Percentiles rank a stretch among this genome's conserved stretches.
phyloP scores from a whole-genome alignment of 2,888 invertebrate species.

The Lagria hirta region DNA sequence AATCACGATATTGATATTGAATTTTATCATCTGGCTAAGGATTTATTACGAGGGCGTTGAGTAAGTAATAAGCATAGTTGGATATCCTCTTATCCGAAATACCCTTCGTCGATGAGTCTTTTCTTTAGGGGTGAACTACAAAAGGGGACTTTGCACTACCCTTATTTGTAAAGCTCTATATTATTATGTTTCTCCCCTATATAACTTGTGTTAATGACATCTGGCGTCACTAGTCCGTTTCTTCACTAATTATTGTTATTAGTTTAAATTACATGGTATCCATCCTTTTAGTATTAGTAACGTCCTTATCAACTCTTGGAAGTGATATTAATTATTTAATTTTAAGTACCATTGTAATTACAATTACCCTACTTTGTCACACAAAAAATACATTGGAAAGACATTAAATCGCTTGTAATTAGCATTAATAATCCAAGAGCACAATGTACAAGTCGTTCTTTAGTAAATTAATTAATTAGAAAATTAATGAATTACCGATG shows the following conservation, averaged over 20 bases:
- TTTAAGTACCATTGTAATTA: no score
- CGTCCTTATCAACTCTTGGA: conserved; percentile 14
- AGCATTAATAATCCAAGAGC: no score
- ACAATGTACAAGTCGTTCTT: no score
- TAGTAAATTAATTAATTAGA: no score
- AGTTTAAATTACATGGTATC: conserved; percentile 25
- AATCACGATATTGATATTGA: no score
- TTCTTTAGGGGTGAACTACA: conserved; percentile 15
- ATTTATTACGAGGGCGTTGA: no score
- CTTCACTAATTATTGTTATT: conserved; percentile 30
- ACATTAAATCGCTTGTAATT: no score
- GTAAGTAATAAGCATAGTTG: conserved; percentile 33
- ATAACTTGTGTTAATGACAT: conserved; percentile 29
- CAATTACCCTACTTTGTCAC: no score
- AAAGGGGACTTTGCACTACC: conserved; percentile 11
- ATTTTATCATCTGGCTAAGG: no score
- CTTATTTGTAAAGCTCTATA: conserved; percentile 21
- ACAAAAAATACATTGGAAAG: no score
- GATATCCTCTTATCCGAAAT: conserved; percentile 22
- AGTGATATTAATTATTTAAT: conserved; percentile 23
- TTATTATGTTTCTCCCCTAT: conserved; percentile 23
- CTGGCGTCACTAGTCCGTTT: conserved; percentile 28
- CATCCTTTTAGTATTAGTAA: no score
- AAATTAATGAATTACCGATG: no score
- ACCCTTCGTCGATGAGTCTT: conserved; percentile 20